Base-by-base conservation (phyloP, 2,888 invertebrate genomes). In the Sisyra nigra region DNA sequence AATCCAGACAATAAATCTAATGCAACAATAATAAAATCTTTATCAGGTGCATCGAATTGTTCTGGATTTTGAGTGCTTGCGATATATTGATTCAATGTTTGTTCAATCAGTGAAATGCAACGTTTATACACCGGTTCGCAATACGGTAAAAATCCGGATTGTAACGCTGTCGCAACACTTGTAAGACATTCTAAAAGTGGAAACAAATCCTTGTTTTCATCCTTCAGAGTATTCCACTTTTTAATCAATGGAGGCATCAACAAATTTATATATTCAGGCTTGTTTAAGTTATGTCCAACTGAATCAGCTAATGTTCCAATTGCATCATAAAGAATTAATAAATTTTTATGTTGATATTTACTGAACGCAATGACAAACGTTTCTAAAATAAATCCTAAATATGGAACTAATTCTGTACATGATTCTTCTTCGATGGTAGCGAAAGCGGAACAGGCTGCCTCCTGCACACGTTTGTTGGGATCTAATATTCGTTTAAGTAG, bases 351-450 rank as follows among this genome's bases (percentile, higher is more conserved):
- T 67, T 76, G 63, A 45, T 59, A 61, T 54, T 77, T 74, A 52
- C 71, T 69, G 58, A 84, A 82, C 13, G 82, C 82, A 55, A 70
- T 71, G n/a, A 80, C 76, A 33, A 83, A 67, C 2, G 80, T 80
- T 54, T 76, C 72, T 45, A 82, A 61, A 49, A 84, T 80, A 52
- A 75, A 74, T 44, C 72, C 71, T 40, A 83, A 66, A 54, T 79
- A 81, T 2, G 81, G 81, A 18, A 80, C 75, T 40, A 83, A 60
- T 56, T 80, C 79, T 24, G 74, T 70, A 51, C 78, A 77, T 0
- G 82, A 80, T 57, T 82, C 82, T 57, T 83, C 83, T 60, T 83
- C 80, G 36, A 84, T 66, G 1, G 80, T 80, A 31, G 82, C 83
- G 57, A 83, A 83, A 2, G 83, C 81, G 19, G 79, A 80, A 55